These are phyloP conservation scores for Danaus melanippus DNA, from an alignment of 1,140 invertebrate genomes.

Conservation along the genomic window DNA sequence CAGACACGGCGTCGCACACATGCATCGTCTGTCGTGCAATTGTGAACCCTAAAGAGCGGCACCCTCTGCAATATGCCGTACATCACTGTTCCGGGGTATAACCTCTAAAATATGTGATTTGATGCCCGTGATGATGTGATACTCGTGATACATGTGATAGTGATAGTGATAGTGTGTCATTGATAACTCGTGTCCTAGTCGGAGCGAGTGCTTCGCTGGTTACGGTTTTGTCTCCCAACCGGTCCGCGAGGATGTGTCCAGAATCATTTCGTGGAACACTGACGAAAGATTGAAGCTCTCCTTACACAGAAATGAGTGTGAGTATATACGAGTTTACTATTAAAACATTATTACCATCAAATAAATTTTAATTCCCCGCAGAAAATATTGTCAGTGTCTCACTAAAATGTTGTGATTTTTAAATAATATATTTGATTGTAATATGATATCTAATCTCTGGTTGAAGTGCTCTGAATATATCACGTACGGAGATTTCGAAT, in stretches of 20 bases:
- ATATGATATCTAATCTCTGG: too few relatives aligned
- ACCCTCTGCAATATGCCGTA: slow-evolving; percentile 51
- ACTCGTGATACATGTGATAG: neutral
- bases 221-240: neutral
- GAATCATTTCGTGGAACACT: too few relatives aligned
- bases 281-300: slow-evolving; percentile 7
- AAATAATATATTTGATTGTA: neutral
- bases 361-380: neutral
- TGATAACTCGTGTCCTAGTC: neutral
- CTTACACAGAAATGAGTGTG: slow-evolving; percentile 37
- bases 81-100: slow-evolving; percentile 58
- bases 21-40: slow-evolving; percentile 25
- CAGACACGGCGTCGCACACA: slow-evolving; percentile 15
- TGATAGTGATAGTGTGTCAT: neutral
- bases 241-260: neutral
- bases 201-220: too few relatives aligned
- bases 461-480: too few relatives aligned
- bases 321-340: slow-evolving; percentile 17
- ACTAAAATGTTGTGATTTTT: slow-evolving; percentile 4
- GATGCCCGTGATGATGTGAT: slow-evolving; percentile 17
- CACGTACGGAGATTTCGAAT: too few relatives aligned
- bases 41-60: slow-evolving; percentile 44
- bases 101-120: slow-evolving; percentile 59
- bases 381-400: slow-evolving; percentile 5
- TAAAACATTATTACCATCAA: neutral